These are phyloP conservation scores for Galbula dea DNA, from an alignment of 2,113 vertebrate genomes.

Conservation along the genomic window DNA sequence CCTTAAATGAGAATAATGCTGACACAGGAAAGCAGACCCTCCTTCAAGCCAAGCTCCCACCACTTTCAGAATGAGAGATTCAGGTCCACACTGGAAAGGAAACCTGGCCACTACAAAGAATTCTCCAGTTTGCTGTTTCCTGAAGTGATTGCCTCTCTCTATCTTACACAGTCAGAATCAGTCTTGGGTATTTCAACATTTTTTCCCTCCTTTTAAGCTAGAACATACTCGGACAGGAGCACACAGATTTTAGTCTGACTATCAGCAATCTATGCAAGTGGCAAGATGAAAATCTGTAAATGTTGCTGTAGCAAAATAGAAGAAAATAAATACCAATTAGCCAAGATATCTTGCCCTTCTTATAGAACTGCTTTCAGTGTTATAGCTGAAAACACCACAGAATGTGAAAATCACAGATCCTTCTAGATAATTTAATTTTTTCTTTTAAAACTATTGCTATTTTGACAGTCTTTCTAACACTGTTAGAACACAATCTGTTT, in stretches of 20 bases:
- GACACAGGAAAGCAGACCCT: neutral
- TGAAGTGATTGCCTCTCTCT: neutral
- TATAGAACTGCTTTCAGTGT: neutral
- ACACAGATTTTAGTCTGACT: neutral
- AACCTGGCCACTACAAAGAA: neutral
- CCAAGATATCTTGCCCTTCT: neutral
- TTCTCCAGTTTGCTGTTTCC: neutral
- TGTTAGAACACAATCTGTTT: slow-evolving; percentile 57
- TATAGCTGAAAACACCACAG: neutral
- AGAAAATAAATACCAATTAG: neutral
- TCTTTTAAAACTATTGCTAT: slow-evolving; percentile 34
- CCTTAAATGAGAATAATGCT: neutral
- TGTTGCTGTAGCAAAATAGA: neutral
- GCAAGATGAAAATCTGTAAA: neutral
- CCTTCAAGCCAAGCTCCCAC: neutral
- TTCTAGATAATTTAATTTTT: neutral
- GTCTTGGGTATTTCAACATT: neutral
- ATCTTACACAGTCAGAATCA: neutral
- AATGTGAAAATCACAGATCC: neutral
- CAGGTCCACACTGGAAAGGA: neutral
- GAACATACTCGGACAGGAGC: neutral
- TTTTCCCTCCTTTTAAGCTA: neutral
- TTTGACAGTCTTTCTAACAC: slow-evolving; percentile 58
- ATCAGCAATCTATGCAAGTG: neutral
- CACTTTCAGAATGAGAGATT: neutral